Evolutionary conservation across 2,888 invertebrate species (phyloP).

Genomic region (Parapristionchus giblindavisi): DNA sequence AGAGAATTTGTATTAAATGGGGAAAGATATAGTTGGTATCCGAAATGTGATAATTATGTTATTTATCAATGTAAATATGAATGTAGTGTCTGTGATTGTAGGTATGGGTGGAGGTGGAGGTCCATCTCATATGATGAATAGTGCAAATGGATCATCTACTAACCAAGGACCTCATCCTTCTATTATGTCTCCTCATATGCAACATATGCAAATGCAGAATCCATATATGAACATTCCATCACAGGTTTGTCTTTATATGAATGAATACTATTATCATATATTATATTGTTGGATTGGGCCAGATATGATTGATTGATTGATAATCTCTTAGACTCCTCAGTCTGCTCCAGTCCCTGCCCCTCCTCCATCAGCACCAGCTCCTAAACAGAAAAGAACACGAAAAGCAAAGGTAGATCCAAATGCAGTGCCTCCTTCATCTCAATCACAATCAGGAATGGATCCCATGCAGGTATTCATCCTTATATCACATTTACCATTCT

Average conservation of each 20-base stretch:
- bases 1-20: too few relatives aligned
- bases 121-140: conserved; percentile 1
- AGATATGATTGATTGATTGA: not conserved
- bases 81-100: not conserved
- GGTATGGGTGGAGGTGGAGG: conserved; percentile 5
- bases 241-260: not conserved
- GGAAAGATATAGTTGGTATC: too few relatives aligned
- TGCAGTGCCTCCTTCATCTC: not conserved
- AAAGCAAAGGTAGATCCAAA: conserved; percentile 18
- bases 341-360: conserved; percentile 3
- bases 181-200: conserved; percentile 28
- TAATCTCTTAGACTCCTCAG: conserved; percentile 5
- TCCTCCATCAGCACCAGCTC: too few relatives aligned
- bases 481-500: too few relatives aligned
- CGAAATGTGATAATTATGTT: too few relatives aligned
- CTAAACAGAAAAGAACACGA: conserved; percentile 18
- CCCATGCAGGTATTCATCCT: conserved; percentile 27
- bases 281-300: not conserved
- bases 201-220: conserved; percentile 37
- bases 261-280: not conserved
- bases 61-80: too few relatives aligned
- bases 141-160: not conserved
- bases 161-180: not conserved
- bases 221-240: conserved; percentile 29
- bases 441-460: not conserved